Percentiles rank a stretch among this genome's conserved stretches.
Evolutionary conservation across 2,797 vertebrate genomes (phyloP).

Genomic region (Euthynnus affinis): DNA sequence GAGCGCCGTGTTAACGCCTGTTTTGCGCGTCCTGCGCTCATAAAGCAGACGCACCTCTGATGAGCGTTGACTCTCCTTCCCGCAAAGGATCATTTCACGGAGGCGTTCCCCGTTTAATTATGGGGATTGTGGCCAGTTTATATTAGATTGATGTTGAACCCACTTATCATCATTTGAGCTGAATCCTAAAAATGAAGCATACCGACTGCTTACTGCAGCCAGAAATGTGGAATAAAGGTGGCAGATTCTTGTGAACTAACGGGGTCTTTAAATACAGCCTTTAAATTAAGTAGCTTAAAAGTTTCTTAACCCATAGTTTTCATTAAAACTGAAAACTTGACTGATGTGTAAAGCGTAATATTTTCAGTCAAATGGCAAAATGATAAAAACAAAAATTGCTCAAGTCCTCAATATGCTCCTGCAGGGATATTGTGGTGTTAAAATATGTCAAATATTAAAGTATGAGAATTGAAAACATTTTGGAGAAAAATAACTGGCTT

Average conservation of each 20-base stretch:
- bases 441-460: not conserved
- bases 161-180: constrained; percentile 41
- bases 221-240: not conserved
- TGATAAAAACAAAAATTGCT: not conserved
- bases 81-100: constrained; percentile 81
- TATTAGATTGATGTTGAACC: constrained; percentile 55
- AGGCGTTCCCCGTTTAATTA: constrained; percentile 81
- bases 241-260: not conserved
- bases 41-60: constrained; percentile 64
- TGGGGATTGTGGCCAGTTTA: constrained; percentile 64
- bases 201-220: not conserved
- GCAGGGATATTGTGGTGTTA: too few species aligned
- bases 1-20: constrained; percentile 54
- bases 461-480: not conserved
- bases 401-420: not conserved
- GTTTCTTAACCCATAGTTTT: not conserved
- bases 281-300: not conserved
- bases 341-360: not conserved
- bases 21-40: constrained; percentile 44
- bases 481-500: not conserved
- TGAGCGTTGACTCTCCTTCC: constrained; percentile 50
- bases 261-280: not conserved
- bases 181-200: constrained; percentile 31
- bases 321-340: not conserved
- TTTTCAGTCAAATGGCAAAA: not conserved